Evolutionary conservation across 1,140 invertebrate genomes (phyloP).

Genomic region (Physella acuta): DNA sequence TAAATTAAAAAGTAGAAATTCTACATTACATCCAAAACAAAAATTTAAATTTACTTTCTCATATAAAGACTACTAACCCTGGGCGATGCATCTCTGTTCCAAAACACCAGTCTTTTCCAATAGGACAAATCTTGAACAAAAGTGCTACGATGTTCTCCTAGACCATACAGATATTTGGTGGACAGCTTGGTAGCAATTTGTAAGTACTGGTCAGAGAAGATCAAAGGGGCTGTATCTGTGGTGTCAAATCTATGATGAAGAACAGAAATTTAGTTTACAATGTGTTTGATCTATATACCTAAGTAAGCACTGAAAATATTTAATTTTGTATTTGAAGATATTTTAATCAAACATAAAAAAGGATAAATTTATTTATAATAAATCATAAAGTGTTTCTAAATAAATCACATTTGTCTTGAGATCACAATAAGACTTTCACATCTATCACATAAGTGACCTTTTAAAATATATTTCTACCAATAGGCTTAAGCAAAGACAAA

Average conservation of each 20-base stretch:
- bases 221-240: constrained; percentile 59
- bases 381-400: no score
- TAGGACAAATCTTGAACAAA: constrained; percentile 36
- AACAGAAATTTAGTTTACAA: no score
- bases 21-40: no score
- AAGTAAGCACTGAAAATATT: neutral
- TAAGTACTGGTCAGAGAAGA: constrained; percentile 59
- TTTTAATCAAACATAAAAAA: neutral
- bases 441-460: no score
- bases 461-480: no score
- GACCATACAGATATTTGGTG: constrained; percentile 54
- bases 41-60: no score
- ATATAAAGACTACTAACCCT: no score
- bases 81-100: constrained; percentile 44
- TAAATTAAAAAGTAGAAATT: neutral
- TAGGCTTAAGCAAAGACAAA: no score
- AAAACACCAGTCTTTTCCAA: constrained; percentile 48
- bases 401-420: no score
- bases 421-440: no score
- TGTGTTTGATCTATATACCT: neutral
- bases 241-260: constrained; percentile 39
- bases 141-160: constrained; percentile 56
- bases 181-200: constrained; percentile 55
- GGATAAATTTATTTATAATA: no score
- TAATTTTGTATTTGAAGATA: neutral